Evolutionary conservation across 1,140 invertebrate species (phyloP), one percentile per base, ranked within the genome.

Genomic region (Eurosta solidaginis): DNA sequence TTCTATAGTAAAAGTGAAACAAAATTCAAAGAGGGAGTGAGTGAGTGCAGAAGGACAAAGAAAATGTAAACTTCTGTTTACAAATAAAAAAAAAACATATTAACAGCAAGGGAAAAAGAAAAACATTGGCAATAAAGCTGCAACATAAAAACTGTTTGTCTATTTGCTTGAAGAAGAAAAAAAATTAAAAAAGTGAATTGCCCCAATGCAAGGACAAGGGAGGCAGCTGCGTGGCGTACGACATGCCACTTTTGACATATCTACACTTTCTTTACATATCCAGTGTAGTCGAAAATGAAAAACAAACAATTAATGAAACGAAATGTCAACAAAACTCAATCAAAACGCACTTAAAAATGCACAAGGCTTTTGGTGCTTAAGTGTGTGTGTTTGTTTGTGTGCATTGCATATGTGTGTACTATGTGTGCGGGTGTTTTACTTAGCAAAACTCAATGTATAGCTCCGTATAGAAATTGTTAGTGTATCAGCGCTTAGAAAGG

Each of bases 291-390:
- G 59, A 68, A 74, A 74, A 76, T 76, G 45, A 36, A 76, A 76
- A 76, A 33, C 75, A 76, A 76, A 76, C 75, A 76, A 76, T 50
- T 50, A 47, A 75, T 76, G 42, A 76, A 49, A 40, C 33, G 75
- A 76, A 74, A 74, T 74, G 73, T 74, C 73, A 74, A 74, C 73
- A 47, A 74, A 74, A 74, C 73, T 74, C 75, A 76, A 76, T 76
- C 75, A 76, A 52, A 52, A 76, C 45, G 75, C 75, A 76, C 49
- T 76, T 76, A 52, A 76, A 49, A 76, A 76, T 76, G 75, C 75
- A 52, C 45, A 76, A 76, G 75, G 49, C 33, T 76, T 36, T 33
- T 49, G 17, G 27, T 12, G 73, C 40, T 45, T 47, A 25, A 7
- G n/a, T 68, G 59, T 20, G 20, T 68, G 1, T 22, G 59, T 36